These are phyloP conservation scores for Mythimna albipuncta DNA, from an alignment of 2,888 invertebrate genomes.

Conservation along the genomic window DNA sequence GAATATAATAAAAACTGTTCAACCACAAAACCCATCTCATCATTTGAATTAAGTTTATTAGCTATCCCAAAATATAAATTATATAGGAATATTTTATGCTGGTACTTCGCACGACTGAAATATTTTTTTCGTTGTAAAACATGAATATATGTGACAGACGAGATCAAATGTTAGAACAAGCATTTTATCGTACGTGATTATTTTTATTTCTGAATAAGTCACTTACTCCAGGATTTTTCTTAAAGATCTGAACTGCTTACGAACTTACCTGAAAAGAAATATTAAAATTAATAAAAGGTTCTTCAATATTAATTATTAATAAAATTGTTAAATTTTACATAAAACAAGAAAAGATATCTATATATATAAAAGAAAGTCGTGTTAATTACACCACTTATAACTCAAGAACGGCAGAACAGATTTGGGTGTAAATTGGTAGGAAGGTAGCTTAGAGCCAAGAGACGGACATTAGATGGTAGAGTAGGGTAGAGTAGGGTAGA, in stretches of 20 bases:
- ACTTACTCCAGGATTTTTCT: conserved; percentile 49
- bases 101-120: not conserved
- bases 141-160: conserved; percentile 28
- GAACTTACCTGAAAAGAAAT: conserved; percentile 82
- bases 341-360: not conserved
- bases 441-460: too few species aligned
- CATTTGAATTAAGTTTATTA: conserved; percentile 25
- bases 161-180: conserved; percentile 28
- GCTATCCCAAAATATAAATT: conserved; percentile 27
- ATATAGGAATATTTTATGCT: conserved; percentile 26
- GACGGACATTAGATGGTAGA: too few species aligned
- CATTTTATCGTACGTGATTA: conserved; percentile 8
- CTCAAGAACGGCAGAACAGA: too few species aligned
- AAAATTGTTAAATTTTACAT: not conserved
- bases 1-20: conserved; percentile 7
- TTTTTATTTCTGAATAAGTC: conserved; percentile 23
- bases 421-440: too few species aligned
- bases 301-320: not conserved
- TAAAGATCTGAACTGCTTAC: conserved; percentile 65
- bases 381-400: too few species aligned
- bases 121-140: conserved; percentile 30
- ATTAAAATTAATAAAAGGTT: not conserved
- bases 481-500: too few species aligned
- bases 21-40: conserved; percentile 1
- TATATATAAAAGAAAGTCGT: too few species aligned